Evolutionary conservation across 2,888 invertebrate genomes (phyloP).

Genomic region (Drosophila quinaria): DNA sequence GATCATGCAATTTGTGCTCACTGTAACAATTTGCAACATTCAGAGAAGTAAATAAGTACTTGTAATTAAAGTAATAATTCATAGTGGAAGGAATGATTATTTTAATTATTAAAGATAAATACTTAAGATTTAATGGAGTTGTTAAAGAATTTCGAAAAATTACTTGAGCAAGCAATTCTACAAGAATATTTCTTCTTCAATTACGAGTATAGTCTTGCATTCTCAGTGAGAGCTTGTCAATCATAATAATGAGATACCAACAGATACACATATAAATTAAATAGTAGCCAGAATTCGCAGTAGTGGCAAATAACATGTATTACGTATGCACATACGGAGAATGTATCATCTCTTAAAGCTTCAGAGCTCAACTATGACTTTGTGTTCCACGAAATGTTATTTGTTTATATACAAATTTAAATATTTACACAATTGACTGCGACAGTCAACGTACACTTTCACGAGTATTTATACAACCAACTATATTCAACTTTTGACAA

Average conservation of each 20-base stretch:
- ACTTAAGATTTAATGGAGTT: too few species aligned
- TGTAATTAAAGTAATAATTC: too few species aligned
- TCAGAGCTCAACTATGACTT: neutral
- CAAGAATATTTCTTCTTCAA: too few species aligned
- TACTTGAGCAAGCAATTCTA: too few species aligned
- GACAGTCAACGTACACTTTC: conserved; percentile 1
- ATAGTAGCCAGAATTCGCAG: neutral
- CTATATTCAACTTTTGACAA: conserved; percentile 1
- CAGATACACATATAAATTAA: neutral
- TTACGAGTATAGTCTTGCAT: too few species aligned
- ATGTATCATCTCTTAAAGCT: neutral
- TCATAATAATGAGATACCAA: neutral
- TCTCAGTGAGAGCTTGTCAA: too few species aligned
- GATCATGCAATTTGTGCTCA: neutral
- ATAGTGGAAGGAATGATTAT: too few species aligned
- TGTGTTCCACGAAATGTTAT: neutral
- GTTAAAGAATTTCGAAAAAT: too few species aligned
- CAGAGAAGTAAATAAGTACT: neutral
- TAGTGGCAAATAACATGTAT: neutral
- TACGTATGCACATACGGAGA: neutral
- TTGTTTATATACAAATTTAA: neutral
- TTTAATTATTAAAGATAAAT: too few species aligned
- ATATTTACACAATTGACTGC: neutral
- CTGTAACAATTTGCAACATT: neutral
- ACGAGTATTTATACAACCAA: neutral